Percentiles rank a stretch among this genome's conserved stretches.
Conservation (phyloP, 2,888 invertebrate genomes). For the Podotricha telesiphe region DNA sequence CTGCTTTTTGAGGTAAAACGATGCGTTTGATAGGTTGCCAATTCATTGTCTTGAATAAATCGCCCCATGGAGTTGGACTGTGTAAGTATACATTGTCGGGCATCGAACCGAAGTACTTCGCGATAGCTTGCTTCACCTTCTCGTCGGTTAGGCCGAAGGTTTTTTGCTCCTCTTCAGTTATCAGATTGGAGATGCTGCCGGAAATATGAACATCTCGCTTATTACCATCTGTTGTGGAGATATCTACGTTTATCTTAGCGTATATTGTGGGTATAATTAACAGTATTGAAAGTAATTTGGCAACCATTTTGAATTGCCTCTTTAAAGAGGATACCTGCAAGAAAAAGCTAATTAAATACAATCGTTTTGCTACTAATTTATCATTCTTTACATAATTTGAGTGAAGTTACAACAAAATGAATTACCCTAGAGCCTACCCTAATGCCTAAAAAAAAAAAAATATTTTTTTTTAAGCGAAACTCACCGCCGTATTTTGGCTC, state of each 20-base stretch:
- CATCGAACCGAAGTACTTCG: constrained; percentile 47
- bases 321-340: background rate
- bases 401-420: too few relatives aligned
- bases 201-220: constrained; percentile 42
- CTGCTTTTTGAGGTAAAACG: constrained; percentile 49
- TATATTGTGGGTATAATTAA: constrained; percentile 47
- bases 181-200: constrained; percentile 49
- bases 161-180: constrained; percentile 52
- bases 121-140: constrained; percentile 50
- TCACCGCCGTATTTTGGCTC: too few relatives aligned
- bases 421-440: too few relatives aligned
- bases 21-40: constrained; percentile 56
- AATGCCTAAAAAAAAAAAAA: too few relatives aligned
- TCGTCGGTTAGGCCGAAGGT: constrained; percentile 53
- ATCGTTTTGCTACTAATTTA: too few relatives aligned
- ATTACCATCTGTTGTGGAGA: constrained; percentile 47
- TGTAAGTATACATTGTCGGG: constrained; percentile 53
- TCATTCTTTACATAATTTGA: too few relatives aligned
- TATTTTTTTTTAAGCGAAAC: too few relatives aligned
- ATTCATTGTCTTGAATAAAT: constrained; percentile 52
- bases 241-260: constrained; percentile 53
- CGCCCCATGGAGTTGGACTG: constrained; percentile 62
- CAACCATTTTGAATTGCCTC: constrained; percentile 42
- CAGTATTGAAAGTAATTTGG: constrained; percentile 42
- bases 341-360: background rate